Conservation (phyloP, 2,888 invertebrate species). For the Abrostola triplasia region DNA sequence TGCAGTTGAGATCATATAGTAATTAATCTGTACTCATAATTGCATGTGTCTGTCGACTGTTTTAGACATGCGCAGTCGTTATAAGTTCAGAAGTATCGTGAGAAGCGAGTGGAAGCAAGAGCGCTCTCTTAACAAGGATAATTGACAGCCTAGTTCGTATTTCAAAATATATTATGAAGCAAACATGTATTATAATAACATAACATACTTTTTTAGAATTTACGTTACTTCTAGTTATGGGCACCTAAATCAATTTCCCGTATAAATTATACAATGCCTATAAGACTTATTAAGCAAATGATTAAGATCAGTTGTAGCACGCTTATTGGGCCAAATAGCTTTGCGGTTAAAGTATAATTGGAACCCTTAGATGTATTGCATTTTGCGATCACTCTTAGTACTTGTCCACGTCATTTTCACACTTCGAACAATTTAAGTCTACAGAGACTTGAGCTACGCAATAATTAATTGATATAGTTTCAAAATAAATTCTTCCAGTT, state of each 20-base stretch:
- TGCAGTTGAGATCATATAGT: constrained; percentile 43
- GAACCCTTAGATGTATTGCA: constrained; percentile 27
- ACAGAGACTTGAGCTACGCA: background rate
- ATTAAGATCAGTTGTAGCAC: constrained; percentile 30
- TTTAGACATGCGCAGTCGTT: constrained; percentile 16
- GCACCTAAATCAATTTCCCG: no score
- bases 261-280: no score
- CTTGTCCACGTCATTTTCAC: constrained; percentile 9
- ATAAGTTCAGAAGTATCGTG: constrained; percentile 7
- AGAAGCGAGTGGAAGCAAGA: background rate
- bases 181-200: no score
- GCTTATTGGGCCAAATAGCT: constrained; percentile 15
- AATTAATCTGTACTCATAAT: constrained; percentile 47
- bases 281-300: constrained; percentile 12
- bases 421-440: background rate
- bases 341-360: constrained; percentile 34
- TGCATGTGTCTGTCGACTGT: constrained; percentile 38
- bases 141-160: background rate
- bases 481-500: background rate
- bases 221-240: no score
- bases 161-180: constrained; percentile 4
- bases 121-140: background rate
- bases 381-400: constrained; percentile 29
- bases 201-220: no score
- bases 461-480: constrained; percentile 3